Evolutionary conservation across 2,113 vertebrate species (phyloP), one percentile per base, ranked within the genome.

Genomic region (Cacatua alba): DNA sequence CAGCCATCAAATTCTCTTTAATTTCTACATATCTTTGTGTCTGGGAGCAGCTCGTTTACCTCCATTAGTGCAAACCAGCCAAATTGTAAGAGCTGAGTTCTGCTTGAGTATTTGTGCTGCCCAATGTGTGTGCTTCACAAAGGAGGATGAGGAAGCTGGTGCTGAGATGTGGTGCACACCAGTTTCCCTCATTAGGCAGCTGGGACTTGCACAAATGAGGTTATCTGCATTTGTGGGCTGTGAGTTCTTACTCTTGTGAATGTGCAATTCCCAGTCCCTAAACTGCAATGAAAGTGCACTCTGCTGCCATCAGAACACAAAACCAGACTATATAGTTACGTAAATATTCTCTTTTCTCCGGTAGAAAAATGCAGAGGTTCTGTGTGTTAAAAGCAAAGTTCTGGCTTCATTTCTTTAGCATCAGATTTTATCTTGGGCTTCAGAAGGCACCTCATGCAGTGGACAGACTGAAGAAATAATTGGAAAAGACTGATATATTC

Each of bases 191-290:
- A n/a, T 35, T 39, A 35, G 44, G 26, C 48, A 57, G 24, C 28
- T 62, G 18, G 33, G 33, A 51, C 29, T 57, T 70, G 49, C 41
- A 74, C 41, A 43, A 21, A 31, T 21, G 21, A 3, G 5, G 13
- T 21, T 8, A 28, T 57, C 68, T 0, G 1, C 15, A 10, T 23
- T 46, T 1, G 3, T 33, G 63, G 39, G 24, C 57, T 65, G 5
- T 35, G 57, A 71, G 21, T 53, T 77, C 37, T 60, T 71, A 71
- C 39, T 51, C 39, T 11, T 70, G 55, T 31, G 46, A 49, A 33
- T n/a, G 9, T 72, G 31, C 35, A 28, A 11, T 49, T 82, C 31
- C 26, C 64, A 60, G 46, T 49, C 26, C 43, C 46, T 62, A 44
- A 86, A 10, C 35, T 72, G 59, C 35, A 28, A 57, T 76, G 51